Conservation (phyloP, 2,888 invertebrate species). For the Cataglyphis livida region DNA sequence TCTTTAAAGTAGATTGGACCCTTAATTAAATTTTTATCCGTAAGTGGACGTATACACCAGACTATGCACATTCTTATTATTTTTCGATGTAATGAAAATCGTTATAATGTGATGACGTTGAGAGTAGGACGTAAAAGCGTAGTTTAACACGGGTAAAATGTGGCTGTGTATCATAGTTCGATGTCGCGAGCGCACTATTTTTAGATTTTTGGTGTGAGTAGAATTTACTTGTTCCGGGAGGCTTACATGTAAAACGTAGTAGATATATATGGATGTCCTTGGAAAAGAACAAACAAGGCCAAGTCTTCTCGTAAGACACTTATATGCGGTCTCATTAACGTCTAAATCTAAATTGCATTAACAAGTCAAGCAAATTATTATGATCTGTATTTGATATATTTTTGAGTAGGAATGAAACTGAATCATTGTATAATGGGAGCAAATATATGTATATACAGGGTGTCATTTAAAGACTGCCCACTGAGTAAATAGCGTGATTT, state of each 20-base stretch:
- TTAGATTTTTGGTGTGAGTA: slow-evolving; percentile 26
- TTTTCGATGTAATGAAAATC: not conserved
- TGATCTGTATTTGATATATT: not conserved
- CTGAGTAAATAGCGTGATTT: no score
- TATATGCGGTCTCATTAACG: slow-evolving; percentile 1
- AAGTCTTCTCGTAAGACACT: not conserved
- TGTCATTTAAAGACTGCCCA: no score
- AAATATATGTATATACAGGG: not conserved
- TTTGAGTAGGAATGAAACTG: not conserved
- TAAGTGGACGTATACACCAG: not conserved
- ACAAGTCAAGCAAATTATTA: not conserved
- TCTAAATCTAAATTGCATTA: slow-evolving; percentile 13
- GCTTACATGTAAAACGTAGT: slow-evolving; percentile 16
- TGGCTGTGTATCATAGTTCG: slow-evolving; percentile 46
- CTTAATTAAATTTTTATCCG: not conserved
- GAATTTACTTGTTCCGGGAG: slow-evolving; percentile 28
- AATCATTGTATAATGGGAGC: slow-evolving; percentile 16
- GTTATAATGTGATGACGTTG: slow-evolving; percentile 5
- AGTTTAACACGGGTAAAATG: slow-evolving; percentile 35
- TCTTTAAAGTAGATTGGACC: no score
- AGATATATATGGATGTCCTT: not conserved
- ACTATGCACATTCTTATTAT: not conserved
- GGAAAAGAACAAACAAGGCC: not conserved
- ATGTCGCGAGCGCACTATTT: slow-evolving; percentile 43
- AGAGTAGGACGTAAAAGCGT: slow-evolving; percentile 3